Evolutionary conservation across 2,113 vertebrate genomes (phyloP).

Genomic region (Stomatorhinus ivindoensis): DNA sequence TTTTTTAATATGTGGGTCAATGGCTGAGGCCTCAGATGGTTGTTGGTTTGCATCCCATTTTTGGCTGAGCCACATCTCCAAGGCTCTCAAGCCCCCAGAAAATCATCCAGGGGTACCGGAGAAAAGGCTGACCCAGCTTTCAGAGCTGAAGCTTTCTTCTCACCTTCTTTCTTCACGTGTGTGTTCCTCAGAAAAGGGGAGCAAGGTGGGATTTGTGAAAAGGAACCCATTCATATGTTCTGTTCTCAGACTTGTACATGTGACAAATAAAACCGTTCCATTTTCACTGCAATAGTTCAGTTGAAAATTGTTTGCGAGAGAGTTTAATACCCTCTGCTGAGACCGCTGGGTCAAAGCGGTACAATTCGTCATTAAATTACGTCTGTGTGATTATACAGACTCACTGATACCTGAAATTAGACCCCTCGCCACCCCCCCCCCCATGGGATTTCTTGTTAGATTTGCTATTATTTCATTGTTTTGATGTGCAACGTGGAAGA

Average conservation of each 20-base stretch:
- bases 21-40: not conserved
- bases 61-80: not conserved
- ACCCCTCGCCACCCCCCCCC: not conserved
- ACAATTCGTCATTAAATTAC: constrained; percentile 10
- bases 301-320: not conserved
- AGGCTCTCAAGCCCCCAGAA: not conserved
- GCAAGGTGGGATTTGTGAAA: not conserved
- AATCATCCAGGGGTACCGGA: not conserved
- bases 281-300: not conserved
- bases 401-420: not conserved
- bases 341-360: not conserved
- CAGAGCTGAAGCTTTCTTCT: not conserved
- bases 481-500: too few relatives aligned
- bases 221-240: not conserved
- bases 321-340: not conserved
- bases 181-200: not conserved
- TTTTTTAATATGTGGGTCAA: not conserved
- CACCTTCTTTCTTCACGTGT: too few relatives aligned
- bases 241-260: not conserved
- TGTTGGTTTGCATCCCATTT: not conserved
- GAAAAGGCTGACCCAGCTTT: not conserved
- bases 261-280: not conserved
- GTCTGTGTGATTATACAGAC: not conserved
- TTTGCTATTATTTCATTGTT: not conserved
- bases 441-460: not conserved